A percentile compares a stretch with the other conserved stretches of the same genome.
Evolutionary conservation across 2,888 invertebrate species (phyloP).

Genomic region (Lasioglossum zephyrum): DNA sequence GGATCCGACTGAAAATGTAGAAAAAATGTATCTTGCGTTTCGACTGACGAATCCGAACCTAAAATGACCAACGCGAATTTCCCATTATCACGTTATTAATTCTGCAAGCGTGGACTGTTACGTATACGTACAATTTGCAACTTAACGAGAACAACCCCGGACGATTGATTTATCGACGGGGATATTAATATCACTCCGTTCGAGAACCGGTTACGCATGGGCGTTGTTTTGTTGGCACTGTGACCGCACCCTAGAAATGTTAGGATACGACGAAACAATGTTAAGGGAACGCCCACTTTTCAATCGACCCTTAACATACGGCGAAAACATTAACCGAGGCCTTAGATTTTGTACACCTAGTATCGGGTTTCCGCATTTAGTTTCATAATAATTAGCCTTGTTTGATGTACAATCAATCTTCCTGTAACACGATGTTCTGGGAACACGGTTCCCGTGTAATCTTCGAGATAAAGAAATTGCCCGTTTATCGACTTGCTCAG

Average conservation of each 20-base stretch:
- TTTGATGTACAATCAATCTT: background rate
- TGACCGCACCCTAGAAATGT: constrained; percentile 68
- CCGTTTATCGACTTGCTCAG: too few relatives aligned
- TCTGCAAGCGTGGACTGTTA: constrained; percentile 37
- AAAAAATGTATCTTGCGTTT: constrained; percentile 14
- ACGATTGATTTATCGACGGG: constrained; percentile 62
- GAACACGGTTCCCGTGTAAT: background rate
- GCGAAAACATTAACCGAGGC: constrained; percentile 59
- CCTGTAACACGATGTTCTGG: background rate
- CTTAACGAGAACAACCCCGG: constrained; percentile 40
- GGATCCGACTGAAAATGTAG: background rate
- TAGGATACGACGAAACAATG: constrained; percentile 56
- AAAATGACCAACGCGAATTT: constrained; percentile 36
- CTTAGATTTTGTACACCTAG: constrained; percentile 18
- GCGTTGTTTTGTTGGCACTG: constrained; percentile 71
- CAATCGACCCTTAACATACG: constrained; percentile 67
- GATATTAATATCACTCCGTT: constrained; percentile 60
- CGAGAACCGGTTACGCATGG: constrained; percentile 57
- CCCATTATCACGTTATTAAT: constrained; percentile 52
- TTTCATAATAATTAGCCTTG: constrained; percentile 47
- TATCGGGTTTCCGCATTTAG: constrained; percentile 6
- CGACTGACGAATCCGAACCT: constrained; percentile 39
- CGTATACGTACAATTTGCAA: constrained; percentile 40
- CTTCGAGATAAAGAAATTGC: too few relatives aligned
- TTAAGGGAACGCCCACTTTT: constrained; percentile 66